Evolutionary conservation across 1,140 invertebrate genomes (phyloP).

Genomic region (Zaprionus ghesquierei): DNA sequence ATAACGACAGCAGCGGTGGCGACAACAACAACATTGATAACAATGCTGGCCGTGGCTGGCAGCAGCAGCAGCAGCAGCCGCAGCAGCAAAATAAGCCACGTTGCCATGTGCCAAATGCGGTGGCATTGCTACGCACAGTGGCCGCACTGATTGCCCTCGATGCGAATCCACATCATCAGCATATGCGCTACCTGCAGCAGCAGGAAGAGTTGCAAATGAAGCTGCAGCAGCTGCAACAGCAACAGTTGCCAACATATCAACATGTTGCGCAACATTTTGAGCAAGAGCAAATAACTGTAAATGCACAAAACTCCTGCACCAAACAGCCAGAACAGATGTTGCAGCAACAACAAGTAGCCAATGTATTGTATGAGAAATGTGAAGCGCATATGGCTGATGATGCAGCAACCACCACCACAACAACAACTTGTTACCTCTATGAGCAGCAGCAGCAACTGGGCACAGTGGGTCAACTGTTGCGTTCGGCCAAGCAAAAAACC

Average conservation of each 20-base stretch:
- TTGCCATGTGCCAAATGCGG: slow-evolving; percentile 64
- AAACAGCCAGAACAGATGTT: slow-evolving; percentile 82
- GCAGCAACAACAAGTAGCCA: slow-evolving; percentile 56
- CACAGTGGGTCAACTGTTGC: slow-evolving; percentile 65
- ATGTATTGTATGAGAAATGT: slow-evolving; percentile 66
- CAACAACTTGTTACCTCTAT: slow-evolving; percentile 12
- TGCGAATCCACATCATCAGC: slow-evolving; percentile 81
- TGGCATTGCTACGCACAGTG: slow-evolving; percentile 74
- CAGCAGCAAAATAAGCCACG: too few species aligned
- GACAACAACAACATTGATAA: slow-evolving; percentile 51
- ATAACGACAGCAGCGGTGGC: slow-evolving; percentile 26
- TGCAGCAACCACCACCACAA: slow-evolving; percentile 26
- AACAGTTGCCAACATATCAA: slow-evolving; percentile 6
- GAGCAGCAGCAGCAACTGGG: slow-evolving; percentile 49
- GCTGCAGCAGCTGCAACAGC: slow-evolving; percentile 48
- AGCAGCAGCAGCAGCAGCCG: not conserved
- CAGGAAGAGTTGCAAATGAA: slow-evolving; percentile 59
- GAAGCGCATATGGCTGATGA: slow-evolving; percentile 48
- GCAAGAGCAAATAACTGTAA: slow-evolving; percentile 62
- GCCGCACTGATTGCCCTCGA: slow-evolving; percentile 76
- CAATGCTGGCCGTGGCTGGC: slow-evolving; percentile 5
- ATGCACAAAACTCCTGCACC: slow-evolving; percentile 72
- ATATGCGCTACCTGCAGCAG: slow-evolving; percentile 71
- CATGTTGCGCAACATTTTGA: slow-evolving; percentile 46
- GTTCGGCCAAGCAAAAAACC: slow-evolving; percentile 74